phyloP scores from a whole-genome alignment of 2,888 invertebrate genomes.

The Pseudoips prasinana region DNA sequence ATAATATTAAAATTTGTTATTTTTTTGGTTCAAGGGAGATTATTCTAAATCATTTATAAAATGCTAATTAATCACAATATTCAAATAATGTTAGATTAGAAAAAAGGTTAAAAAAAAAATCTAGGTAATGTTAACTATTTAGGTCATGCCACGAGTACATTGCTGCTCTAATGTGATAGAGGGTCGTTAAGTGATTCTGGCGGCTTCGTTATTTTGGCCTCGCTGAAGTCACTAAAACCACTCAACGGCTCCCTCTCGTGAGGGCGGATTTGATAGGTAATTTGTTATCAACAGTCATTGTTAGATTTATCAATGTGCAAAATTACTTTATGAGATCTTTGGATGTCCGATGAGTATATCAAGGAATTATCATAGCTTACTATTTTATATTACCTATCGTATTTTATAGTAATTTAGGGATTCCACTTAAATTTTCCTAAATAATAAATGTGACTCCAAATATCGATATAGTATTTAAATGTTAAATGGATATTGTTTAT shows the following conservation, averaged over 20 bases:
- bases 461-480: conserved; percentile 73
- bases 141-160: conserved; percentile 56
- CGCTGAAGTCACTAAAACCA: too few relatives aligned
- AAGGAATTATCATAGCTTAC: conserved; percentile 69
- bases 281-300: conserved; percentile 71
- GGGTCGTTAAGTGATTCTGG: too few relatives aligned
- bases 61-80: conserved; percentile 69
- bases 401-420: conserved; percentile 65
- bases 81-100: conserved; percentile 53
- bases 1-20: too few relatives aligned
- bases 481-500: conserved; percentile 77
- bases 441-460: conserved; percentile 68
- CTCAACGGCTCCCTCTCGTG: too few relatives aligned
- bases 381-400: conserved; percentile 68
- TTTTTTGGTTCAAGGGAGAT: conserved; percentile 69
- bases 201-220: too few relatives aligned
- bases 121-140: conserved; percentile 64
- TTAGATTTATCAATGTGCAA: conserved; percentile 70
- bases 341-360: conserved; percentile 65
- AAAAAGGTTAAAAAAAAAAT: conserved; percentile 54
- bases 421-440: conserved; percentile 65
- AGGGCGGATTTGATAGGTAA: conserved; percentile 63
- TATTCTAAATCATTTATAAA: conserved; percentile 68
- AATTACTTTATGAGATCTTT: conserved; percentile 66
- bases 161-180: too few relatives aligned